Evolutionary conservation across 2,797 vertebrate genomes (phyloP).

Genomic region (Ceryle rudis): DNA sequence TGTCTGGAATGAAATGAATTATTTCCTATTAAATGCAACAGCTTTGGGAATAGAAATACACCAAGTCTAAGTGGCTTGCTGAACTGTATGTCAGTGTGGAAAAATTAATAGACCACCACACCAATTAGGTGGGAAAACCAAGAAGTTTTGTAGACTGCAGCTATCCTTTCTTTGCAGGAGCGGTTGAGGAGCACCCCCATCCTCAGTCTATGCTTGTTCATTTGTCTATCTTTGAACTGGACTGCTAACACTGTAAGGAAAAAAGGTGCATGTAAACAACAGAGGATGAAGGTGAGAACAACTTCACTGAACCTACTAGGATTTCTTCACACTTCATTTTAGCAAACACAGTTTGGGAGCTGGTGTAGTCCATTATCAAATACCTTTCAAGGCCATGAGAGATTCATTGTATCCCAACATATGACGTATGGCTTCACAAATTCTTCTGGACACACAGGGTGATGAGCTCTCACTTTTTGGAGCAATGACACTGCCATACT

Average conservation of each 20-base stretch:
- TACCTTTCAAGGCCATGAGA: not conserved
- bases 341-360: not conserved
- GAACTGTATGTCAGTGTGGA: not conserved
- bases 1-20: slow-evolving; percentile 41
- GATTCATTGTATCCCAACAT: not conserved
- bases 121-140: not conserved
- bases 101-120: not conserved
- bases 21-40: slow-evolving; percentile 34
- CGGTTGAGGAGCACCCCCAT: not conserved
- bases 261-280: not conserved
- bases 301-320: not conserved
- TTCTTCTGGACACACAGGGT: not conserved
- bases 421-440: not conserved
- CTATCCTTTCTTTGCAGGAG: not conserved
- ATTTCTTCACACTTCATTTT: not conserved
- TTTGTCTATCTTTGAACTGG: not conserved
- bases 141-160: not conserved
- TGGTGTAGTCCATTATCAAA: not conserved
- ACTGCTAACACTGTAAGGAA: not conserved
- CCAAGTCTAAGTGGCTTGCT: not conserved
- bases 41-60: not conserved
- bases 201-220: not conserved
- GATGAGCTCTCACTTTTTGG: not conserved
- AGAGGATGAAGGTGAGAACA: not conserved
- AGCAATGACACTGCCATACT: not conserved